Conservation (phyloP, 2,888 invertebrate genomes). For the Limnephilus rhombicus region DNA sequence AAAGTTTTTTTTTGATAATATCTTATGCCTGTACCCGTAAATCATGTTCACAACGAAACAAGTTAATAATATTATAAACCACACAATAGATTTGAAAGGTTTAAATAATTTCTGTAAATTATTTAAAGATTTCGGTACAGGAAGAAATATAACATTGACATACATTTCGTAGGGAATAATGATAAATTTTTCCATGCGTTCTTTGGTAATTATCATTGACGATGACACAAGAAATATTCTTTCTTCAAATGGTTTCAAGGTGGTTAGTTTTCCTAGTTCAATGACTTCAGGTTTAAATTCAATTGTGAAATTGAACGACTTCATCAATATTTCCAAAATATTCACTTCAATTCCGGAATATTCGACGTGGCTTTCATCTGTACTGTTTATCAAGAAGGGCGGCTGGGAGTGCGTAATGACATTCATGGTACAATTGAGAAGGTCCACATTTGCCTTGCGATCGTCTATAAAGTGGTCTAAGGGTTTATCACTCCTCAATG, state of each 20-base stretch:
- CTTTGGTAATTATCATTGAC: not conserved
- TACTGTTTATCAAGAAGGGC: too few relatives aligned
- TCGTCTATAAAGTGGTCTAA: too few relatives aligned
- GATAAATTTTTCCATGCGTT: not conserved
- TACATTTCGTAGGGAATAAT: not conserved
- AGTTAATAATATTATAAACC: not conserved
- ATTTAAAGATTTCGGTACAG: not conserved
- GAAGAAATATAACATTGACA: not conserved
- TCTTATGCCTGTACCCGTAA: not conserved
- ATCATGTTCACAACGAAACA: not conserved
- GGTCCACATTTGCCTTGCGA: too few relatives aligned
- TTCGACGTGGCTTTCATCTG: too few relatives aligned
- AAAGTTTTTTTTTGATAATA: not conserved
- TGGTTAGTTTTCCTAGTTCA: not conserved
- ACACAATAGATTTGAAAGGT: slow-evolving; percentile 8
- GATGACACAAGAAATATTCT: not conserved
- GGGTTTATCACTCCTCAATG: too few relatives aligned
- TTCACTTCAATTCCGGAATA: too few relatives aligned
- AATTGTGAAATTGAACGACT: slow-evolving; percentile 6
- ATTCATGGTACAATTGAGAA: too few relatives aligned
- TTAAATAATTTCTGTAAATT: slow-evolving; percentile 46
- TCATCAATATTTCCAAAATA: not conserved
- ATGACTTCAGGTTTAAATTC: not conserved
- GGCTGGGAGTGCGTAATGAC: too few relatives aligned
- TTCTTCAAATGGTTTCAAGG: slow-evolving; percentile 27